Evolutionary conservation across 2,113 vertebrate species (phyloP).

Genomic region (Amphilophus citrinellus): DNA sequence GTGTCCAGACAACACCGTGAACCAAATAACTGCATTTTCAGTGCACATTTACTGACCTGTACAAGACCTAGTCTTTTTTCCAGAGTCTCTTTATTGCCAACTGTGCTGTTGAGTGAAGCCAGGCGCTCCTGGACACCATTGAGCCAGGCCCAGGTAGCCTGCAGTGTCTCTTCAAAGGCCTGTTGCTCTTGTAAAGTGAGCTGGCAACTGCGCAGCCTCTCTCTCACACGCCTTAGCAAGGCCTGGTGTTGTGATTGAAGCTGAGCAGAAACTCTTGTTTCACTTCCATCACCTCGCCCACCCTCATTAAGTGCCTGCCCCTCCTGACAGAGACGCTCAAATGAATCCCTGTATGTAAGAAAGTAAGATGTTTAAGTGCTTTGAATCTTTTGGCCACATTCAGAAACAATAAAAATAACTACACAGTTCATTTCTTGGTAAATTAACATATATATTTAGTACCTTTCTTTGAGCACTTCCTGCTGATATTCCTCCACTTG

Average conservation of each 20-base stretch:
- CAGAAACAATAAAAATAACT: not conserved
- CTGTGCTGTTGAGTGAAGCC: slow-evolving; percentile 85
- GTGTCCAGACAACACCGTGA: not conserved
- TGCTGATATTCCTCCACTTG: slow-evolving; percentile 92
- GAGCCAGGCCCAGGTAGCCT: slow-evolving; percentile 90
- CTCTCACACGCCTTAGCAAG: slow-evolving; percentile 85
- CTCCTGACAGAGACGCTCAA: slow-evolving; percentile 90
- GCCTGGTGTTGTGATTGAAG: slow-evolving; percentile 89
- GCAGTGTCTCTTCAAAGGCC: slow-evolving; percentile 90
- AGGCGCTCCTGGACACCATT: slow-evolving; percentile 88
- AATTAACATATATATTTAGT: not conserved
- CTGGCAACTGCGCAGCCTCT: slow-evolving; percentile 86
- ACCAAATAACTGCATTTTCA: not conserved
- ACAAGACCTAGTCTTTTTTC: slow-evolving; percentile 88
- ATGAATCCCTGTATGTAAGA: slow-evolving; percentile 85
- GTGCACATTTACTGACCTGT: slow-evolving; percentile 83
- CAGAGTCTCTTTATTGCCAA: slow-evolving; percentile 87
- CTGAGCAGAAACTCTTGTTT: slow-evolving; percentile 87
- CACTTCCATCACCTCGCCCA: slow-evolving; percentile 86
- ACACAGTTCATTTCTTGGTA: not conserved
- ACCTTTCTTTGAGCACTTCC: slow-evolving; percentile 92
- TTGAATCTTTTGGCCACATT: not conserved
- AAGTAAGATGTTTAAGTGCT: not conserved
- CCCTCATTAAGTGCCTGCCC: slow-evolving; percentile 89
- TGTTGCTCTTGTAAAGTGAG: slow-evolving; percentile 93